Evolutionary conservation across 2,888 invertebrate species (phyloP), one percentile per base, ranked within the genome.

Genomic region (Chrysina gloriosa): DNA sequence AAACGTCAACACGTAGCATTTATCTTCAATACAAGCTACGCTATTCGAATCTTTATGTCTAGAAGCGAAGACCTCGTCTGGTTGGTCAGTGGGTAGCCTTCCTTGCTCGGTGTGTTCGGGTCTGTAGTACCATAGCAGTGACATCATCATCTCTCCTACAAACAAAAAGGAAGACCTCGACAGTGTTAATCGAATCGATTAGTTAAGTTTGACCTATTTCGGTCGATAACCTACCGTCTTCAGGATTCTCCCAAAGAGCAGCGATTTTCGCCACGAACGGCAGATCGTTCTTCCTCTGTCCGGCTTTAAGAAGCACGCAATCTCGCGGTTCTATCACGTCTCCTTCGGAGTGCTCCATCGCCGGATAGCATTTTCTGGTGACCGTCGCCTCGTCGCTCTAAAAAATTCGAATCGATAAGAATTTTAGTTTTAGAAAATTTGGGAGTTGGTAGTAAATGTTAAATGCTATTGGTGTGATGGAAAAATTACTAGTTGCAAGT

Each of bases 11-110:
- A 98, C 97, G 84, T 94, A 97, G 85, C 97, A 97, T 84, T 95
- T 96, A 85, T 98, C 98, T 83, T 98, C 98, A 78, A 98, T 97
- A 83, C 97, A 97, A 67, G 97, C 97, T 67, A 97, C 97, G 77
- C 95, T 95, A 84, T 96, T 96, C 73, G 94, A 94, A 85, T 98
- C 98, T 70, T 95, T 90, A 84, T 98, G 98, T 68, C 95, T 90
- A 19, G 97, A 97, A 47, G 98, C 97, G 84, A 97, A 98, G 68
- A 98, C 93, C 84, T 98, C 98, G 81, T 95, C 95, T 7, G 91
- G 89, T 79, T 92, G 91, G 82, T 96, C 95, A 56, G 87, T 88
- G 11, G 90, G 87, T 78, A 90, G 89, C 27, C 94, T 89, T 21
- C 96, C 97, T 78, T 90, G 91, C 79, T 97, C 97, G 11, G 97